Conservation (phyloP, 2,113 vertebrate genomes). For the Varanus komodoensis region DNA sequence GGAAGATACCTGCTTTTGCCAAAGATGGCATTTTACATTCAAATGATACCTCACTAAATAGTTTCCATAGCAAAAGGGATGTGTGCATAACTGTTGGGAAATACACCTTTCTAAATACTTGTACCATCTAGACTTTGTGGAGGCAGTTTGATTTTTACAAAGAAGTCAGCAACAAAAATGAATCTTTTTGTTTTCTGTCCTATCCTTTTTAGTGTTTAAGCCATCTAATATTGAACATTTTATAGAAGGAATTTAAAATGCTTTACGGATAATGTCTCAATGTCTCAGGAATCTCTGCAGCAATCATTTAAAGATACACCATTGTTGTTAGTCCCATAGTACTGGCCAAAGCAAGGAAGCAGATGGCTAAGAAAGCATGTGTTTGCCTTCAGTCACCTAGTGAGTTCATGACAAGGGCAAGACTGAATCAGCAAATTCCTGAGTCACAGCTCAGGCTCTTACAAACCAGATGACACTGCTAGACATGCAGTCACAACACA, state of each 20-base stretch:
- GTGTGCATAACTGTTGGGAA: neutral
- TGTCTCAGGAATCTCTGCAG: neutral
- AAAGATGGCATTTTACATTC: neutral
- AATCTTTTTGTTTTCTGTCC: neutral
- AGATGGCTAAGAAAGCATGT: too few relatives aligned
- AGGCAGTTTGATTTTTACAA: neutral
- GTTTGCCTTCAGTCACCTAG: too few relatives aligned
- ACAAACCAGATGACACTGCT: too few relatives aligned
- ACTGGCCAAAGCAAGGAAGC: too few relatives aligned
- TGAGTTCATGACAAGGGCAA: too few relatives aligned
- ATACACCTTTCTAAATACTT: neutral
- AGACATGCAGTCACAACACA: too few relatives aligned
- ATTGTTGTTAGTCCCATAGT: too few relatives aligned
- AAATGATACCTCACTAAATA: neutral
- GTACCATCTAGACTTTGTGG: neutral
- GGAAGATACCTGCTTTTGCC: neutral
- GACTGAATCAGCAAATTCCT: too few relatives aligned
- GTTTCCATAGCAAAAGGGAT: neutral
- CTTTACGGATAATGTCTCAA: neutral
- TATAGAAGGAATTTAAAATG: neutral
- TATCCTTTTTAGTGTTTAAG: neutral
- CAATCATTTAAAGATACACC: too few relatives aligned
- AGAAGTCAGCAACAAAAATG: neutral
- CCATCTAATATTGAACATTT: neutral
- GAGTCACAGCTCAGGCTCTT: too few relatives aligned